phyloP scores from a whole-genome alignment of 2,797 vertebrate species.

The Pseudomugil gertrudae region DNA sequence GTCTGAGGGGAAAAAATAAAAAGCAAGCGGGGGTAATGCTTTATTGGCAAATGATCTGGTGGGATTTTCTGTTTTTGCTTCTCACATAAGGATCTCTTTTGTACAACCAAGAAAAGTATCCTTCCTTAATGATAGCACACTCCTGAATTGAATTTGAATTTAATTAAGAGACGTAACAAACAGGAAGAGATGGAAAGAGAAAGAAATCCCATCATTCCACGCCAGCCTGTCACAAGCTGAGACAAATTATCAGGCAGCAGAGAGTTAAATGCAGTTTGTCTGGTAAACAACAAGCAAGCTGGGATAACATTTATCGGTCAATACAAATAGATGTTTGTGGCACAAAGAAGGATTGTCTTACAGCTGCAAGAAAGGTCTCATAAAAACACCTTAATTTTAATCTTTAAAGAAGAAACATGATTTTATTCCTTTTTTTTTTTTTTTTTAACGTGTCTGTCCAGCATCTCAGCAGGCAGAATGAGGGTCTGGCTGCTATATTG shows the following conservation, averaged over 20 bases:
- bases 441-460: too few species aligned
- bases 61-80: slow-evolving; percentile 46
- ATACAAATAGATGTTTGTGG: slow-evolving; percentile 43
- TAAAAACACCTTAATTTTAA: background rate
- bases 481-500: too few species aligned
- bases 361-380: background rate
- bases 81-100: slow-evolving; percentile 43
- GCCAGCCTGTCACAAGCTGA: slow-evolving; percentile 60
- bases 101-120: slow-evolving; percentile 34
- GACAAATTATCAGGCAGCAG: slow-evolving; percentile 67
- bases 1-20: background rate
- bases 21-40: slow-evolving; percentile 39
- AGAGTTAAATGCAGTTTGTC: slow-evolving; percentile 69
- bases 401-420: background rate
- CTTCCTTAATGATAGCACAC: slow-evolving; percentile 52
- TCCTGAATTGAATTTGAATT: slow-evolving; percentile 72
- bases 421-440: too few species aligned
- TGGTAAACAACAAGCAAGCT: slow-evolving; percentile 69
- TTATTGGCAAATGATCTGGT: slow-evolving; percentile 53
- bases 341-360: background rate
- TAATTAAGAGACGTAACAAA: slow-evolving; percentile 75
- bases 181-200: slow-evolving; percentile 61
- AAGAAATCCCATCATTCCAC: slow-evolving; percentile 59
- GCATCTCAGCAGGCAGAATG: too few species aligned
- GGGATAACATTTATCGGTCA: slow-evolving; percentile 65